Percentiles rank a stretch among this genome's conserved stretches.
phyloP scores from a whole-genome alignment of 2,113 vertebrate genomes.

The Ptyas mucosa region DNA sequence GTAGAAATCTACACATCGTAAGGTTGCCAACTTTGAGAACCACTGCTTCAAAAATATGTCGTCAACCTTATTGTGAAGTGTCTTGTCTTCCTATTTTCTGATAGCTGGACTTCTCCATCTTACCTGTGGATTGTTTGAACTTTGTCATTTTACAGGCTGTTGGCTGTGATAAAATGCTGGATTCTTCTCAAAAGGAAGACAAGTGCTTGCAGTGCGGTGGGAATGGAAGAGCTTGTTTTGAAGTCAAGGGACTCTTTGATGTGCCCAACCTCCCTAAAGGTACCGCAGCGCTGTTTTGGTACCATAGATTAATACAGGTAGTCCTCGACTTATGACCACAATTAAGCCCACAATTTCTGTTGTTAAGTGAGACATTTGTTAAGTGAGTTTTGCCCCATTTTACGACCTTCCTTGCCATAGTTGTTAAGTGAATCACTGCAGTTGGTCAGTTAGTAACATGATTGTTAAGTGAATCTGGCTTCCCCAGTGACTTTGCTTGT shows the following conservation, averaged over 20 bases:
- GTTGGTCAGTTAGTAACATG: too few relatives aligned
- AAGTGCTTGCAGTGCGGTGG: constrained; percentile 92
- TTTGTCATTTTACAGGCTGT: constrained; percentile 70
- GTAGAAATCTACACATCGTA: not conserved
- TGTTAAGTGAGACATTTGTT: too few relatives aligned
- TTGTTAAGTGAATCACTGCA: too few relatives aligned
- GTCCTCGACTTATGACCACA: too few relatives aligned
- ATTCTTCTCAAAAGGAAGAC: constrained; percentile 87
- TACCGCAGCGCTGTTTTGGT: constrained; percentile 52
- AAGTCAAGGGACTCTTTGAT: constrained; percentile 78
- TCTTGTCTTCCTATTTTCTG: not conserved
- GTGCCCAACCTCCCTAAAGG: constrained; percentile 77
- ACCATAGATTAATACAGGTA: not conserved
- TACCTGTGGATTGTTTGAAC: not conserved
- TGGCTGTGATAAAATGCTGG: constrained; percentile 88
- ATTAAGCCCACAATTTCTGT: too few relatives aligned
- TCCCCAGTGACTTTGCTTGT: too few relatives aligned
- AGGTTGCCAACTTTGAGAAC: not conserved
- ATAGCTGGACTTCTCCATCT: not conserved
- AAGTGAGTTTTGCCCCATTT: too few relatives aligned
- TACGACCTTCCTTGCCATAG: too few relatives aligned
- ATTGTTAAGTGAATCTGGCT: too few relatives aligned
- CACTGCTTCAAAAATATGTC: not conserved
- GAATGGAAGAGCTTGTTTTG: constrained; percentile 79
- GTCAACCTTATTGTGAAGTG: not conserved